Conservation (phyloP, 1,140 invertebrate species). For the Brachionus manjavacas region DNA sequence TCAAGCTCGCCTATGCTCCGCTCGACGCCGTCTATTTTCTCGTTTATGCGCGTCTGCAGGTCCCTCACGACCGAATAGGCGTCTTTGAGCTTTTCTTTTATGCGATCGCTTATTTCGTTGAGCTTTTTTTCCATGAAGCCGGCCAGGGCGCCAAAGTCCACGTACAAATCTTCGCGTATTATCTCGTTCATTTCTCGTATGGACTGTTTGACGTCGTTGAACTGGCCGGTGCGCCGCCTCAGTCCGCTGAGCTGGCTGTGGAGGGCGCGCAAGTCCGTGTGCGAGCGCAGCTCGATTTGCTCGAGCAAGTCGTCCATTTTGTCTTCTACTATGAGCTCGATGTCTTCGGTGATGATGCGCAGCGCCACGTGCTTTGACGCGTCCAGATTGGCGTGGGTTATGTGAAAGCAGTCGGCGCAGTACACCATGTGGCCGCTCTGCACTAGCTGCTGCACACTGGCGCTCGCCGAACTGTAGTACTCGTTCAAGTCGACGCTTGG, state of each 20-base stretch:
- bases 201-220: slow-evolving; percentile 28
- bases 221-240: neutral
- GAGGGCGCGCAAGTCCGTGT: neutral
- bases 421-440: slow-evolving; percentile 12
- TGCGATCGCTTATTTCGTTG: slow-evolving; percentile 15
- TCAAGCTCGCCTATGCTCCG: neutral
- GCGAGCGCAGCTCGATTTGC: neutral
- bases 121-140: neutral
- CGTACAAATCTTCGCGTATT: slow-evolving; percentile 10
- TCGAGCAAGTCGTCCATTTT: slow-evolving; percentile 27
- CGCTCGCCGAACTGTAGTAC: neutral
- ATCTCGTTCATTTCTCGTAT: slow-evolving; percentile 25
- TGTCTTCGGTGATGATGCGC: neutral
- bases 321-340: neutral
- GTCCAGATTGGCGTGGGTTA: neutral
- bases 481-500: neutral
- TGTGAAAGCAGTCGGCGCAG: neutral
- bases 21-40: neutral
- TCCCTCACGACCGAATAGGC: slow-evolving; percentile 12
- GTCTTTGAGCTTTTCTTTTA: slow-evolving; percentile 40
- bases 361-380: neutral
- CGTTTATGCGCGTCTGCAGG: neutral
- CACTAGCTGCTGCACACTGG: no score
- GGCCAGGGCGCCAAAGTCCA: neutral
- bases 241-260: no score